Evolutionary conservation across 2,888 invertebrate genomes (phyloP).

Genomic region (Himalopsyche kuldschensis): DNA sequence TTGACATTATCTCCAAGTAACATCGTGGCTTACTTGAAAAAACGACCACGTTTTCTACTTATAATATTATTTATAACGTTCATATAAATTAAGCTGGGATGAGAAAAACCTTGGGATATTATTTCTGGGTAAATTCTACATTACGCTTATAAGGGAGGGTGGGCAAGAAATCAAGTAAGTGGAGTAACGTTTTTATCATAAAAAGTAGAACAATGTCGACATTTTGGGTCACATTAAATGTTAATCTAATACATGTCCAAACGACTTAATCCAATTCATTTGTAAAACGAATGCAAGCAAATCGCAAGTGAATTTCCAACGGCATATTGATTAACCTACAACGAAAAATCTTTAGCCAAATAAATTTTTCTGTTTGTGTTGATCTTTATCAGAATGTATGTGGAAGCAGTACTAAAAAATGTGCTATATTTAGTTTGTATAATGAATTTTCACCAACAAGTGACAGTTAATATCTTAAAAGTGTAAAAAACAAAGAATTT

Average conservation of each 20-base stretch:
- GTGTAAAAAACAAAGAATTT: no score
- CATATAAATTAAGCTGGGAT: background rate
- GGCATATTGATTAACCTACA: no score
- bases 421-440: no score
- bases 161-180: background rate
- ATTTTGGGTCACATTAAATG: background rate
- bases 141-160: background rate
- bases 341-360: no score
- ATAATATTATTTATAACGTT: background rate
- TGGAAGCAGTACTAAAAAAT: no score
- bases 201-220: background rate
- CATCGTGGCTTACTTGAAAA: background rate
- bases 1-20: background rate
- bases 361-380: no score
- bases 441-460: no score
- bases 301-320: background rate
- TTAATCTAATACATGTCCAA: background rate
- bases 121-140: background rate
- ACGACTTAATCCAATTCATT: background rate
- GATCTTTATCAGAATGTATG: no score
- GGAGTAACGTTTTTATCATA: background rate
- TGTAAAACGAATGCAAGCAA: background rate
- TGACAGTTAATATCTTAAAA: no score
- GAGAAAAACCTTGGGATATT: background rate
- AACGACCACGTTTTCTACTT: background rate